Evolutionary conservation across 2,888 invertebrate genomes (phyloP).

Genomic region (Andrena bicolor): DNA sequence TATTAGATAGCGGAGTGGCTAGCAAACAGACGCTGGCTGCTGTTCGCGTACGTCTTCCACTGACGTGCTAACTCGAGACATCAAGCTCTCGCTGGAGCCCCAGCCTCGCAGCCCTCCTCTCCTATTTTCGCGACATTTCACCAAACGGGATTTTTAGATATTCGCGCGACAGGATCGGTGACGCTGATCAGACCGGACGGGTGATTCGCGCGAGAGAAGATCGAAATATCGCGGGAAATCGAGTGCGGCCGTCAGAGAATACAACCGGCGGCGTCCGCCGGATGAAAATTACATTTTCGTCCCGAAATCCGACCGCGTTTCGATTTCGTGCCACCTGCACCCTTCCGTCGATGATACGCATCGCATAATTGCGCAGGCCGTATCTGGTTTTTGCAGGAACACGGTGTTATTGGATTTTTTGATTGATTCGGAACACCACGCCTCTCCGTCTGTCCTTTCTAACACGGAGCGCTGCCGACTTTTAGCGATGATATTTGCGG

Average conservation of each 20-base stretch:
- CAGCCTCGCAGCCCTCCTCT: too few species aligned
- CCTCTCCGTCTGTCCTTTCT: background rate
- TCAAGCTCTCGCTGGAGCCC: constrained; percentile 22
- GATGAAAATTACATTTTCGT: constrained; percentile 59
- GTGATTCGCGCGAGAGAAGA: constrained; percentile 56
- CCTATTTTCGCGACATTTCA: background rate
- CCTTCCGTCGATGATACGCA: constrained; percentile 23
- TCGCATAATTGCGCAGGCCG: constrained; percentile 45
- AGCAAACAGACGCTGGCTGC: constrained; percentile 72
- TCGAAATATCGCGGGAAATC: constrained; percentile 60
- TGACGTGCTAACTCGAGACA: constrained; percentile 51
- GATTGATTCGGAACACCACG: constrained; percentile 26
- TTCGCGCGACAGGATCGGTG: constrained; percentile 10
- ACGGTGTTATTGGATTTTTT: constrained; percentile 52
- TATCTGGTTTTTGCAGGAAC: constrained; percentile 22
- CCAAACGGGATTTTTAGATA: constrained; percentile 22
- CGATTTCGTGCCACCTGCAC: constrained; percentile 24
- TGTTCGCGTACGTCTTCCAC: constrained; percentile 25
- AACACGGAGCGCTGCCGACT: constrained; percentile 2
- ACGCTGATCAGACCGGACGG: constrained; percentile 57
- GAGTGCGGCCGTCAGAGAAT: constrained; percentile 27
- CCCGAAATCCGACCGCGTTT: constrained; percentile 45
- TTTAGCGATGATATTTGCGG: constrained; percentile 15
- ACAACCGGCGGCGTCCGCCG: constrained; percentile 46
- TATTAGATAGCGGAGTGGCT: constrained; percentile 75